A percentile compares a stretch with the other conserved stretches of the same genome.
These are phyloP conservation scores for Nasonia vitripennis DNA, from an alignment of 1,140 invertebrate species.

Conservation along the genomic window DNA sequence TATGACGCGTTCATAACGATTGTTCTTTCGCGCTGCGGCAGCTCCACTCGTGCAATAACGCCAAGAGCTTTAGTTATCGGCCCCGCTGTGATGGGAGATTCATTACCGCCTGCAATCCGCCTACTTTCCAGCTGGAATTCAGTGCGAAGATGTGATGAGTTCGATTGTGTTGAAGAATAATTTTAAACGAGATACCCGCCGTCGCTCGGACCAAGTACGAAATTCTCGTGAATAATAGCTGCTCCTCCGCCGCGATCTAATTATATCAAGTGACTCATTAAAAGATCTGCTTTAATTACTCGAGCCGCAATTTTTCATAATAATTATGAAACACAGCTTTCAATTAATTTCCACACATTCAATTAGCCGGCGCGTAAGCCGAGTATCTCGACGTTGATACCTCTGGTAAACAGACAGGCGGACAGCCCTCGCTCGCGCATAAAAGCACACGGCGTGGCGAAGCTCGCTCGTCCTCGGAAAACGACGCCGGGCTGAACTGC, in stretches of 20 bases:
- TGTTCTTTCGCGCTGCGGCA: background rate
- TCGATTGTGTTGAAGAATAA: background rate
- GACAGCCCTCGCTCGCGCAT: too few species aligned
- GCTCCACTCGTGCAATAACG: background rate
- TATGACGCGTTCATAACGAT: slow-evolving; percentile 69
- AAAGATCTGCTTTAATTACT: too few species aligned
- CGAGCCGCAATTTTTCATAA: too few species aligned
- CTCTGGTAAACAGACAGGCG: too few species aligned
- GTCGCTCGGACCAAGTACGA: too few species aligned
- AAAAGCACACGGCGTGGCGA: too few species aligned
- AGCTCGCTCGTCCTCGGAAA: background rate
- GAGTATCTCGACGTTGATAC: too few species aligned
- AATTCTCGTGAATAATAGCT: too few species aligned
- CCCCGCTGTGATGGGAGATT: background rate
- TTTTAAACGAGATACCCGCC: too few species aligned
- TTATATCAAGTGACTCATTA: too few species aligned
- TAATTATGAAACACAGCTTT: background rate
- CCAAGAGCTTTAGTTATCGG: background rate
- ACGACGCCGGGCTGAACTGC: background rate
- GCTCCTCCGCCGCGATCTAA: too few species aligned
- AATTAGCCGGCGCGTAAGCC: background rate
- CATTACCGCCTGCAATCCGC: background rate
- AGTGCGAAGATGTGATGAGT: background rate
- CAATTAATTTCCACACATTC: background rate
- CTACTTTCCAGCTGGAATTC: background rate